Conservation (phyloP, 2,888 invertebrate genomes). For the Rhagium mordax region DNA sequence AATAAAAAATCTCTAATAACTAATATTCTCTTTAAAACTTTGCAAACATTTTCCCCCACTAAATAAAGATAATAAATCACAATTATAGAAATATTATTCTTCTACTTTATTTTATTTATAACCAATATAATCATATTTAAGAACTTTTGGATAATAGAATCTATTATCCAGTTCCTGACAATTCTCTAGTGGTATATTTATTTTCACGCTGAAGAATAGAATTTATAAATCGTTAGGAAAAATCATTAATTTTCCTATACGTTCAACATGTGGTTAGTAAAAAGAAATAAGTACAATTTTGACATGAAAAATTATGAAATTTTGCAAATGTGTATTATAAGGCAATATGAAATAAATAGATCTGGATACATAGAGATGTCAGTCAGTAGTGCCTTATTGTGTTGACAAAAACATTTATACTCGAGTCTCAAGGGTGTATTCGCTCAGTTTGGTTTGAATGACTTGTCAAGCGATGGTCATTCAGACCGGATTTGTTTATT, state of each 20-base stretch:
- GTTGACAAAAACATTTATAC: conserved; percentile 23
- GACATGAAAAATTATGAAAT: conserved; percentile 21
- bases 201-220: neutral
- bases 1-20: too few species aligned
- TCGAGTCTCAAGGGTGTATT: conserved; percentile 20
- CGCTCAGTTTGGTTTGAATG: conserved; percentile 24
- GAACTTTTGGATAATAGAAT: neutral
- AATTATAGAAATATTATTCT: neutral
- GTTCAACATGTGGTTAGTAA: neutral
- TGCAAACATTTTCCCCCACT: too few species aligned
- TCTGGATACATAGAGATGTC: conserved; percentile 19
- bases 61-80: neutral
- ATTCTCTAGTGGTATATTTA: neutral
- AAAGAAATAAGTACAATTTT: neutral
- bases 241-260: conserved; percentile 9
- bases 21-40: too few species aligned
- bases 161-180: neutral
- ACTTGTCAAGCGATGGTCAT: conserved; percentile 21
- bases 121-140: neutral
- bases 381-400: conserved; percentile 12
- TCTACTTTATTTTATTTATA: too few species aligned
- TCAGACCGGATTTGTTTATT: conserved; percentile 24
- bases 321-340: conserved; percentile 9
- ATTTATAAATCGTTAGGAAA: conserved; percentile 2
- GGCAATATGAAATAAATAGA: neutral